These are phyloP conservation scores for Lithobates sylvaticus DNA, from an alignment of 2,797 vertebrate genomes.

Conservation along the genomic window DNA sequence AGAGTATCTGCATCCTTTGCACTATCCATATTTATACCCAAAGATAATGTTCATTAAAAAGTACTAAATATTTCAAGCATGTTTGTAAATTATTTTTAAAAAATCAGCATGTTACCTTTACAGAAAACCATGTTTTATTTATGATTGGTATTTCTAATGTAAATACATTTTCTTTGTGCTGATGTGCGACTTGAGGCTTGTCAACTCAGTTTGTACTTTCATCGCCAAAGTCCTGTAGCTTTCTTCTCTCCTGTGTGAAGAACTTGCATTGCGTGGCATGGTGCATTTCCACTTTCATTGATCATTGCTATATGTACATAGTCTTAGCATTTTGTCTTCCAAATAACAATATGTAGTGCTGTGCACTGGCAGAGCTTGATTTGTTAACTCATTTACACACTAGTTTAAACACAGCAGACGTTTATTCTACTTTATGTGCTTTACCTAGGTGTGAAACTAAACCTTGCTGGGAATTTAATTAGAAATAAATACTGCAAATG, in stretches of 20 bases:
- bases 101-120: background rate
- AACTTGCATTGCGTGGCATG: background rate
- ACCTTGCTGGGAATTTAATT: constrained; percentile 32
- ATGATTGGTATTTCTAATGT: background rate
- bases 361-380: background rate
- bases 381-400: constrained; percentile 34
- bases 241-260: background rate
- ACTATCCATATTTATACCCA: too few relatives aligned
- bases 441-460: constrained; percentile 12
- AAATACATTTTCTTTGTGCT: background rate
- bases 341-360: constrained; percentile 18
- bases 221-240: background rate
- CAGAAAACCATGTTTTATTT: background rate
- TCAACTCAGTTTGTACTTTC: background rate
- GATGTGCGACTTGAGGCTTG: background rate
- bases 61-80: too few relatives aligned
- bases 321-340: constrained; percentile 1
- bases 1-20: too few relatives aligned
- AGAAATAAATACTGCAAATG: constrained; percentile 21
- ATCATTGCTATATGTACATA: background rate
- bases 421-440: constrained; percentile 28
- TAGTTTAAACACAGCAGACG: constrained; percentile 15
- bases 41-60: too few relatives aligned
- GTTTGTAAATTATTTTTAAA: background rate
- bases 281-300: background rate